Percentiles rank a stretch among this genome's conserved stretches.
These are phyloP conservation scores for Sterna hirundo DNA, from an alignment of 2,113 vertebrate species.

Conservation along the genomic window DNA sequence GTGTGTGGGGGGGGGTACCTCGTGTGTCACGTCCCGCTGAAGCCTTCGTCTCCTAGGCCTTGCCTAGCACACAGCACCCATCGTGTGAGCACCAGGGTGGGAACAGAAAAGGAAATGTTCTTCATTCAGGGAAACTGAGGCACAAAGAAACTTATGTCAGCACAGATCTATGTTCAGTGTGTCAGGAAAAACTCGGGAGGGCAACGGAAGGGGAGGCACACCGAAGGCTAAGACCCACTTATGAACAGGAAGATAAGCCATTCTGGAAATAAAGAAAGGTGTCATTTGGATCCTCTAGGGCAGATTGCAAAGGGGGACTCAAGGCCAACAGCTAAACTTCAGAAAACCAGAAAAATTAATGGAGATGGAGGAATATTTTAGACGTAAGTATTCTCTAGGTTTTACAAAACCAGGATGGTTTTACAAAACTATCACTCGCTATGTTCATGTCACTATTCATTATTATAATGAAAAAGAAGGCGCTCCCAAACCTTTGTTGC, in stretches of 20 bases:
- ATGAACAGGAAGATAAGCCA: not conserved
- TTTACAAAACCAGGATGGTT: not conserved
- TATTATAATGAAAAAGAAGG: not conserved
- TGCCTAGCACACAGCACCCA: not conserved
- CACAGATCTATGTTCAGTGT: not conserved
- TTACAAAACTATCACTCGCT: not conserved
- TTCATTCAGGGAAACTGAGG: not conserved
- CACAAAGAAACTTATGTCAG: not conserved
- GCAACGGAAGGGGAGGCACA: not conserved
- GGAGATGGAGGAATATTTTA: not conserved
- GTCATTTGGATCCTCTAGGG: not conserved
- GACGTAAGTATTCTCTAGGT: not conserved
- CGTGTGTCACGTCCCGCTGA: not conserved
- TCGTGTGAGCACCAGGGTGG: fast-evolving
- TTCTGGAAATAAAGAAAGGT: not conserved
- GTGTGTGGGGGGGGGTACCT: too few species aligned
- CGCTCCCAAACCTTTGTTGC: not conserved
- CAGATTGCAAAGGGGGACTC: not conserved
- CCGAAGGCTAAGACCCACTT: not conserved
- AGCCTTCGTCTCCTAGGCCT: not conserved
- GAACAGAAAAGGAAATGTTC: not conserved
- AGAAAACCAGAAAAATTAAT: not conserved
- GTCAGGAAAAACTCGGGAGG: not conserved
- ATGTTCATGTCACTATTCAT: not conserved
- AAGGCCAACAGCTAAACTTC: not conserved